Base-by-base conservation (phyloP, 1,140 invertebrate species). In the Aphelinus certus region DNA sequence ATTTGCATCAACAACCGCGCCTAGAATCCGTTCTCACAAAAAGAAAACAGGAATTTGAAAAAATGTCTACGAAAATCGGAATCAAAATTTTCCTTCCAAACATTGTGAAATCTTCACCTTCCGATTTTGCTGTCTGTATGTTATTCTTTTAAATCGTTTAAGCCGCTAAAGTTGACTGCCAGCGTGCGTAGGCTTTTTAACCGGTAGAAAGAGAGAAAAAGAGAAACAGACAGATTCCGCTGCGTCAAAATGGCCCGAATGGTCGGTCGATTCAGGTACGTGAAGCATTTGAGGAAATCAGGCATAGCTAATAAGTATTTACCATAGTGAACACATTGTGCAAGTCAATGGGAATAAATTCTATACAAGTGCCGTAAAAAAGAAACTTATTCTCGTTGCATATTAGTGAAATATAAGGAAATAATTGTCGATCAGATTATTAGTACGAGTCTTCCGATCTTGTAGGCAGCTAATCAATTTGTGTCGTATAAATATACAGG, bases 331-430 rank as follows among this genome's bases (percentile, higher is more conserved):
- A 87, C 84, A 87, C 83, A 87, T 87, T 87, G 87, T 88, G 87
- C 86, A 87, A 86, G 83, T 88, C 84, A 87, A 88, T 86, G 84
- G 84, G 86, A 88, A 87, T 88, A 88, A 90, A 89, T 88, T 89
- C 89, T 90, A 91, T 91, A 90, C 88, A 90, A 90, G 90, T 91
- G 90, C 90, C 90, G 90, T 91, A 91, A 87, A 91, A 91, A 91
- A 85, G 85, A 88, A 91, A 91, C 89, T 91, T 82, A 89, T 87
- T 88, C n/a, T 87, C 83, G 85, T 88, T 87, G 85, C 83, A 88
- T 88, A 86, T 87, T 84, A 84, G 83, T 87, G 84, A 86, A 26
- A 26, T 86, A 76, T 71, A 81, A 86, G 82, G 81, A 86, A 87
- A 88, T 85, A 87, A 86, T 85, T 82, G 77, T 84, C 78, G 81